A percentile compares a stretch with the other conserved stretches of the same genome.
These are phyloP conservation scores for Drosophila bunnanda DNA, from an alignment of 2,888 invertebrate genomes.

Conservation along the genomic window DNA sequence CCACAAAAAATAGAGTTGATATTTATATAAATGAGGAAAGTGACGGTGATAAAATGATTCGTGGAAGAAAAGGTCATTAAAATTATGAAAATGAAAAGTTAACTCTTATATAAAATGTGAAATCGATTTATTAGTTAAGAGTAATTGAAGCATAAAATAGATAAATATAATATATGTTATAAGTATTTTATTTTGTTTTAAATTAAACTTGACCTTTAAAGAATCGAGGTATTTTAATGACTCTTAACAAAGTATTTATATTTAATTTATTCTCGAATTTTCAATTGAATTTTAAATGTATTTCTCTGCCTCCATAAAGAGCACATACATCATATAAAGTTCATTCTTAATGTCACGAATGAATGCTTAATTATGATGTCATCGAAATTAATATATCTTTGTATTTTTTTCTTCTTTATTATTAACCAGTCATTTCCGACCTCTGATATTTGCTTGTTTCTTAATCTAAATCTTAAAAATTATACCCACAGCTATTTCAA, in stretches of 20 bases:
- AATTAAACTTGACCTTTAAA: conserved; percentile 3
- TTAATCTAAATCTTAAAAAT: not conserved
- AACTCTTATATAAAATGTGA: conserved; percentile 2
- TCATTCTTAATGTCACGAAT: conserved; percentile 22
- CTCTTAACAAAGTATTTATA: not conserved
- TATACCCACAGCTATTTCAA: conserved; percentile 22
- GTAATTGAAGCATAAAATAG: not conserved
- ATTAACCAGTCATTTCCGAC: too few relatives aligned
- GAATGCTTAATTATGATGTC: conserved; percentile 14
- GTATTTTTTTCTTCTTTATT: not conserved
- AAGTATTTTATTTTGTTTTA: not conserved
- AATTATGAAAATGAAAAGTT: conserved; percentile 6
- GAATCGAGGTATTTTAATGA: not conserved
- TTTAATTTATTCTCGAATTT: not conserved
- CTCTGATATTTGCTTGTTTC: too few relatives aligned
- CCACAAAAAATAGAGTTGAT: not conserved
- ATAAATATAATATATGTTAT: not conserved
- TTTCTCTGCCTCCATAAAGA: not conserved
- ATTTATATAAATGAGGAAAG: conserved; percentile 25
- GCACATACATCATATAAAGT: conserved; percentile 1
- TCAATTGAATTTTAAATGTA: not conserved
- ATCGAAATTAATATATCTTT: not conserved
- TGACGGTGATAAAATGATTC: not conserved
- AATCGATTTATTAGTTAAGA: not conserved
- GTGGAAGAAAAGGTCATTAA: not conserved